Evolutionary conservation across 2,113 vertebrate genomes (phyloP).

Genomic region (Thunnus maccoyii): DNA sequence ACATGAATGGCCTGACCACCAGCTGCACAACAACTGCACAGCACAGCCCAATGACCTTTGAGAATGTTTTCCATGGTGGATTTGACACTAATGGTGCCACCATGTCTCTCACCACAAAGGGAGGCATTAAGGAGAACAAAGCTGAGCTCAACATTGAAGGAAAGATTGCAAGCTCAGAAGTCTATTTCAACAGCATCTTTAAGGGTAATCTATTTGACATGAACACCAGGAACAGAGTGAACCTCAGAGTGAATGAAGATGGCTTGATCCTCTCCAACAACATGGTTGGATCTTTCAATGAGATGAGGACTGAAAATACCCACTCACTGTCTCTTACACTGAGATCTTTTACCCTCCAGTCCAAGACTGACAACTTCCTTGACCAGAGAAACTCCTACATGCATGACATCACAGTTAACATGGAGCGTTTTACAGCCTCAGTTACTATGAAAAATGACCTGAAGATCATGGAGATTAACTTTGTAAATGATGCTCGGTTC

Average conservation of each 20-base stretch:
- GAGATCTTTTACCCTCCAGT: slow-evolving; percentile 82
- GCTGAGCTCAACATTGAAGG: slow-evolving; percentile 88
- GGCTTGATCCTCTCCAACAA: slow-evolving; percentile 88
- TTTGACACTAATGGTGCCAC: slow-evolving; percentile 86
- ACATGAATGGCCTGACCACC: slow-evolving; percentile 85
- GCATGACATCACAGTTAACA: slow-evolving; percentile 87
- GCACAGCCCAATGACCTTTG: slow-evolving; percentile 85
- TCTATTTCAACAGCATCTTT: slow-evolving; percentile 83
- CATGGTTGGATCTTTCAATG: slow-evolving; percentile 87
- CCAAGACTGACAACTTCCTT: slow-evolving; percentile 89
- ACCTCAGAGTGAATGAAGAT: slow-evolving; percentile 87
- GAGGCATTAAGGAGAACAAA: slow-evolving; percentile 85
- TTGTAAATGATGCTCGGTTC: slow-evolving; percentile 86
- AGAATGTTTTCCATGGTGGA: slow-evolving; percentile 88
- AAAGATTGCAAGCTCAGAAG: slow-evolving; percentile 84
- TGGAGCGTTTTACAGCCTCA: slow-evolving; percentile 82
- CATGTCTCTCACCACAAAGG: slow-evolving; percentile 87
- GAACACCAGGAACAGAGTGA: slow-evolving; percentile 88
- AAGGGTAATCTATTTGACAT: slow-evolving; percentile 85
- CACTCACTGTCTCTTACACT: slow-evolving; percentile 86
- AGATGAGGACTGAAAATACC: slow-evolving; percentile 87
- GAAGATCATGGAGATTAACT: slow-evolving; percentile 83
- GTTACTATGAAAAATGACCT: slow-evolving; percentile 86
- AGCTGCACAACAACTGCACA: slow-evolving; percentile 89
- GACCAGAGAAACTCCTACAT: slow-evolving; percentile 88